Evolutionary conservation across 2,113 vertebrate species (phyloP), one percentile per base, ranked within the genome.

Genomic region (Hystrix cristata): DNA sequence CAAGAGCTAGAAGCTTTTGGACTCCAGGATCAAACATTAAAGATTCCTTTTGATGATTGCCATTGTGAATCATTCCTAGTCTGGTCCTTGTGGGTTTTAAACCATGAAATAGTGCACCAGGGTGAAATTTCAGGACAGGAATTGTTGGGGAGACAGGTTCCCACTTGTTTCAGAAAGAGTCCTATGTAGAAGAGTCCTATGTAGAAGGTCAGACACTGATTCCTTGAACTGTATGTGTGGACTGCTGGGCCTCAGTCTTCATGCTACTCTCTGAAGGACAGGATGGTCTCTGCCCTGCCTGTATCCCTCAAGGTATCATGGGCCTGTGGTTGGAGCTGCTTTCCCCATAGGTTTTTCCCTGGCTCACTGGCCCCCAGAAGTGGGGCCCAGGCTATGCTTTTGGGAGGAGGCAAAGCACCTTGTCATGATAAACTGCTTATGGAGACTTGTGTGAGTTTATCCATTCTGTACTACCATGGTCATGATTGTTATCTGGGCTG

Each of bases 321-420:
- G 57, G 21, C 12, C 23, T 19, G 6, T 9, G 18, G 1, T 27
- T 0, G 1, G 31, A 43, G 7, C 57, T 67, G 4, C 55, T 53
- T 10, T 29, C 6, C 38, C 31, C 19, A 9, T 31, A 29, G 0
- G 34, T 11, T 60, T 57, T 7, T 69, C 46, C 55, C 1, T 4
- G 55, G 29, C 31, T 16, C 25, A 12, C 14, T 65, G 34, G 74
- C 60, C 72, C 31, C 1, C 13, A 60, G 64, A 72, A 72, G 69
- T 72, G n/a, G 65, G 79, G 43, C 55, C 48, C n/a, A 48, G 55
- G 29, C 27, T 83, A 7, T 60, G 69, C 51, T 46, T 48, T 48
- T 67, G 25, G 48, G 76, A 84, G 18, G 34, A 76, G 48, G 62
- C 48, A 43, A 91, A 57, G 14, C 59, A 72, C n/a, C 46, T 51